phyloP scores from a whole-genome alignment of 2,888 invertebrate species.

The Emmelina monodactyla region DNA sequence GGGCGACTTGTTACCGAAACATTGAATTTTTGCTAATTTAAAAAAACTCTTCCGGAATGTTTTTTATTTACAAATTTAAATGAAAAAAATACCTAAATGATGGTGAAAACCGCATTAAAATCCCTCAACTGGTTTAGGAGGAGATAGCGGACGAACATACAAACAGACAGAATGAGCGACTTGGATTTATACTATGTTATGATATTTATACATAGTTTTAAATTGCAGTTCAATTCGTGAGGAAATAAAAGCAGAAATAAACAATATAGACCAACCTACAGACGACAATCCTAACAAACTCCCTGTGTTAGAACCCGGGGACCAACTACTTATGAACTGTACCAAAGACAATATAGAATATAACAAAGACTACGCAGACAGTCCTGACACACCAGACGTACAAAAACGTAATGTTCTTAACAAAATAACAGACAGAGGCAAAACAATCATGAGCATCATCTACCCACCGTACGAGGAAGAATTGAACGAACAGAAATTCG shows the following conservation, averaged over 20 bases:
- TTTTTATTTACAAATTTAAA: too few species aligned
- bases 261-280: conserved; percentile 17
- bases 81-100: too few species aligned
- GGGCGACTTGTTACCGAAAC: too few species aligned
- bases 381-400: conserved; percentile 29
- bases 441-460: conserved; percentile 53
- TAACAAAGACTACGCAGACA: conserved; percentile 21
- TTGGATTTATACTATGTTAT: too few species aligned
- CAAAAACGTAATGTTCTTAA: conserved; percentile 48
- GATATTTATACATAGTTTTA: too few species aligned
- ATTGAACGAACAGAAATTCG: conserved; percentile 44
- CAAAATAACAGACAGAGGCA: conserved; percentile 51
- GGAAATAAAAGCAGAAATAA: conserved; percentile 17
- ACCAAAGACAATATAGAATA: conserved; percentile 22
- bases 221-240: conserved; percentile 23
- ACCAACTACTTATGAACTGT: conserved; percentile 65
- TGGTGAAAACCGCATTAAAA: too few species aligned
- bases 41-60: too few species aligned
- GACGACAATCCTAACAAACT: conserved; percentile 29
- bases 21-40: too few species aligned
- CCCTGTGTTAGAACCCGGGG: conserved; percentile 70
- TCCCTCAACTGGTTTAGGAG: too few species aligned
- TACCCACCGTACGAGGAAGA: conserved; percentile 53
- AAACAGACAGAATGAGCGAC: too few species aligned
- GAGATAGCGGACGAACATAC: too few species aligned